phyloP scores from a whole-genome alignment of 2,113 vertebrate genomes.

The Larimichthys polyactis region DNA sequence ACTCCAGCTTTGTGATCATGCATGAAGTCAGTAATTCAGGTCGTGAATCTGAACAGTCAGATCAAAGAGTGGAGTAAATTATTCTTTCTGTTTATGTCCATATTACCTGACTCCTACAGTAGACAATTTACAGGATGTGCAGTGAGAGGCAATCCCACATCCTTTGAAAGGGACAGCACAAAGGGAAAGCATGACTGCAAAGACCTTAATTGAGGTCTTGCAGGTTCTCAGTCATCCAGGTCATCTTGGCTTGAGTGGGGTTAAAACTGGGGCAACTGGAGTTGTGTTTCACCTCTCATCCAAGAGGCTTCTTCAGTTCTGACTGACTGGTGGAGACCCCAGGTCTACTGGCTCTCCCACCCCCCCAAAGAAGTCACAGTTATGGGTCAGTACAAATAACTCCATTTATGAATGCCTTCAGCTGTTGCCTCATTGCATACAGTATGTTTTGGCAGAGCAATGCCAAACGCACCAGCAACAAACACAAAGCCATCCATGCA shows the following conservation, averaged over 20 bases:
- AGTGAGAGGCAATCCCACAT: background rate
- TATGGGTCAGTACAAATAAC: constrained; percentile 36
- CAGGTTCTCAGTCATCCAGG: no score
- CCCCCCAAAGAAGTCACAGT: constrained; percentile 12
- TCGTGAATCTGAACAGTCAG: background rate
- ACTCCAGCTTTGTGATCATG: constrained; percentile 3
- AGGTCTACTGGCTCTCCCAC: background rate
- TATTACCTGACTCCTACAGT: background rate
- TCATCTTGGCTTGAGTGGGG: no score
- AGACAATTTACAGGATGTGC: background rate
- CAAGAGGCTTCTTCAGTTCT: no score
- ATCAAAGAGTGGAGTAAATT: background rate
- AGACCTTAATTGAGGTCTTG: background rate
- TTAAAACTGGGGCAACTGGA: no score
- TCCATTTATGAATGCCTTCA: constrained; percentile 13
- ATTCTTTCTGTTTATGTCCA: background rate
- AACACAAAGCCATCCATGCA: constrained; percentile 8
- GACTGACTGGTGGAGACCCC: fast-evolving
- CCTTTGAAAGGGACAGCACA: background rate
- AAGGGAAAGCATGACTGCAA: background rate
- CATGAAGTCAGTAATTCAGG: constrained; percentile 3
- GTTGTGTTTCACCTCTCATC: no score
- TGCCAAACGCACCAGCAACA: background rate
- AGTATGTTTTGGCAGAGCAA: background rate
- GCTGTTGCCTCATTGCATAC: constrained; percentile 21